Percentiles rank a stretch among this genome's conserved stretches.
Evolutionary conservation across 2,888 invertebrate species (phyloP).

Genomic region (Timandra comae): DNA sequence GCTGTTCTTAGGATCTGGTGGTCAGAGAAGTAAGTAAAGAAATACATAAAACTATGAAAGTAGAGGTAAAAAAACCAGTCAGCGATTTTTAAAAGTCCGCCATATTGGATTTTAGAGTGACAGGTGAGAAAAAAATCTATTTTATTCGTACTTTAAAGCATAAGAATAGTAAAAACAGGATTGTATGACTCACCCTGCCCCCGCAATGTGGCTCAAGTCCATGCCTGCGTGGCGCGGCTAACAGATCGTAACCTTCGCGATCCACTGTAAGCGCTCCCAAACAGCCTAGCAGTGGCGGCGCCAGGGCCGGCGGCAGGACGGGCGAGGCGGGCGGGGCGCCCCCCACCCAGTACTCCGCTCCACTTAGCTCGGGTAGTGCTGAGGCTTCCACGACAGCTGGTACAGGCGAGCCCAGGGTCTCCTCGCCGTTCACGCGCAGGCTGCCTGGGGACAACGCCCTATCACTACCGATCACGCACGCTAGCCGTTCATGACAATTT

Average conservation of each 20-base stretch:
- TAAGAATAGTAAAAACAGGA: no score
- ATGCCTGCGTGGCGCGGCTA: constrained; percentile 80
- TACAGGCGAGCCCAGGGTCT: constrained; percentile 80
- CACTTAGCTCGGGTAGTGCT: constrained; percentile 81
- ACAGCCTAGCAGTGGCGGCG: constrained; percentile 84
- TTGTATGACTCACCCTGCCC: constrained; percentile 76
- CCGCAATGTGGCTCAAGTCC: constrained; percentile 85
- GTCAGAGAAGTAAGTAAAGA: background rate
- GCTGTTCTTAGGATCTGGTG: constrained; percentile 79
- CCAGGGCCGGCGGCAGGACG: constrained; percentile 82
- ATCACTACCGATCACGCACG: constrained; percentile 19
- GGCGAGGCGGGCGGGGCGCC: constrained; percentile 85
- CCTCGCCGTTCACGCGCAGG: constrained; percentile 83
- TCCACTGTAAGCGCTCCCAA: constrained; percentile 85
- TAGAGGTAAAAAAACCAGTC: no score
- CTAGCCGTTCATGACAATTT: no score
- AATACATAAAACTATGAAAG: background rate
- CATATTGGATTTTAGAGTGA: no score
- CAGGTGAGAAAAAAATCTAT: no score
- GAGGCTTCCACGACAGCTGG: constrained; percentile 76
- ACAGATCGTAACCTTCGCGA: constrained; percentile 82
- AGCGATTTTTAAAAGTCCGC: no score
- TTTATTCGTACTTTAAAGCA: no score
- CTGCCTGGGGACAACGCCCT: constrained; percentile 66
- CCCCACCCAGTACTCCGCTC: constrained; percentile 87